phyloP scores from a whole-genome alignment of 2,888 invertebrate genomes.

The Hirtodrosophila confusa region DNA sequence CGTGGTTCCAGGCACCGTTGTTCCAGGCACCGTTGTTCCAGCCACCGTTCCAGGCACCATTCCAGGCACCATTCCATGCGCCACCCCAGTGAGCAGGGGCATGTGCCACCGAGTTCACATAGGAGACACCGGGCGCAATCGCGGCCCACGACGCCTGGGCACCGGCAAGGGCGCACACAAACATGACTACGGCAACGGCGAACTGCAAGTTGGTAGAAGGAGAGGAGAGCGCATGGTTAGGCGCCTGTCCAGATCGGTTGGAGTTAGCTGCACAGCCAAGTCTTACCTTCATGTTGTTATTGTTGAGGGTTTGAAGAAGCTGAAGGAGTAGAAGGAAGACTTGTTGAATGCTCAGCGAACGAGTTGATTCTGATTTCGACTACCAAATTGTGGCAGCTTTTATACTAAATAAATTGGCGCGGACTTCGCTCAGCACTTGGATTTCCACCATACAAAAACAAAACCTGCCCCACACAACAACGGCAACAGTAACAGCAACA shows the following conservation, averaged over 20 bases:
- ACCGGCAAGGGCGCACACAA: constrained; percentile 81
- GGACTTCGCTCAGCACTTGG: constrained; percentile 49
- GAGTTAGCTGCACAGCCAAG: background rate
- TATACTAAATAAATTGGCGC: constrained; percentile 77
- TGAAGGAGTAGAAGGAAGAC: constrained; percentile 68
- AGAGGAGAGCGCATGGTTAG: background rate
- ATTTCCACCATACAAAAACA: constrained; percentile 43
- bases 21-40: constrained; percentile 61
- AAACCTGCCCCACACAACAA: constrained; percentile 65
- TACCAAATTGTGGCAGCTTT: constrained; percentile 82
- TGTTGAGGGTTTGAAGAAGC: constrained; percentile 59
- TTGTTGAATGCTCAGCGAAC: constrained; percentile 83
- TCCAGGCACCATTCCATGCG: constrained; percentile 67
- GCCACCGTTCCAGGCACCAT: constrained; percentile 64
- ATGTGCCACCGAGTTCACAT: constrained; percentile 77
- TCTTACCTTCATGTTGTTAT: constrained; percentile 83
- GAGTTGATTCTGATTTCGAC: constrained; percentile 83
- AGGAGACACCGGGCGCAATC: constrained; percentile 76
- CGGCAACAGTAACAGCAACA: constrained; percentile 20
- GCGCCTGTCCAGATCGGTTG: background rate
- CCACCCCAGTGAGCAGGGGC: constrained; percentile 68
- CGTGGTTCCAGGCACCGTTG: constrained; percentile 53
- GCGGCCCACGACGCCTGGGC: constrained; percentile 82
- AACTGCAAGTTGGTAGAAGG: constrained; percentile 62
- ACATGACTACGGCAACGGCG: constrained; percentile 83